These are phyloP conservation scores for Drosophila rellima DNA, from an alignment of 2,888 invertebrate species.

Conservation along the genomic window DNA sequence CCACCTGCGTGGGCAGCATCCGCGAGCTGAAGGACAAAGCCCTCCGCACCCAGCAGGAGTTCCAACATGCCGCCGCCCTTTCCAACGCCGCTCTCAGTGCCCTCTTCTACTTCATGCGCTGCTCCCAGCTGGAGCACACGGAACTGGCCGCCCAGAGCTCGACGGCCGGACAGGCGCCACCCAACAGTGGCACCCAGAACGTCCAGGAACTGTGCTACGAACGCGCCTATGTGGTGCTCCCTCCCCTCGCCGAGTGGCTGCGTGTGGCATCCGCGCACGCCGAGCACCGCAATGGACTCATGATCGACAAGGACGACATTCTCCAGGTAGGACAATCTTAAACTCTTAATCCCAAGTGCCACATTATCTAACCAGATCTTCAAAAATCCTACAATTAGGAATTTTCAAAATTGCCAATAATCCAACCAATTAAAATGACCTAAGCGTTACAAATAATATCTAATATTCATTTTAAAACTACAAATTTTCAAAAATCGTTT, in stretches of 20 bases:
- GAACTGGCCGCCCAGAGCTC: conserved; percentile 85
- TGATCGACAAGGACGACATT: conserved; percentile 94
- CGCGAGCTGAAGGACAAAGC: conserved; percentile 92
- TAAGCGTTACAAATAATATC: no score
- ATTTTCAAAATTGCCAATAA: no score
- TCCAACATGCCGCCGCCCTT: conserved; percentile 86
- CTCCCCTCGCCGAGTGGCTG: conserved; percentile 96
- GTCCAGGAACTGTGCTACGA: conserved; percentile 93
- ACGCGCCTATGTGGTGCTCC: conserved; percentile 94
- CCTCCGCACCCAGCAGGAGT: conserved; percentile 87
- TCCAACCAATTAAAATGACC: no score
- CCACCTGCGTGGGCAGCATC: conserved; percentile 95
- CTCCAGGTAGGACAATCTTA: conserved; percentile 88
- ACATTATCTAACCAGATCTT: no score
- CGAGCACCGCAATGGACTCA: conserved; percentile 91
- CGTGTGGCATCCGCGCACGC: conserved; percentile 94
- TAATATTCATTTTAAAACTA: no score
- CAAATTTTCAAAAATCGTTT: no score
- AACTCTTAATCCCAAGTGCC: no score
- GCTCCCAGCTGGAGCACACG: conserved; percentile 93
- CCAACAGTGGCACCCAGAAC: conserved; percentile 79
- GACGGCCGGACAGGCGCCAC: conserved; percentile 61
- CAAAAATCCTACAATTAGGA: no score
- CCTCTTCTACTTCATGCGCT: conserved; percentile 96
- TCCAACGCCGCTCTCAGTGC: conserved; percentile 91